These are phyloP conservation scores for Caenorhabditis sp. DNA, from an alignment of 2,888 invertebrate genomes.

Conservation along the genomic window DNA sequence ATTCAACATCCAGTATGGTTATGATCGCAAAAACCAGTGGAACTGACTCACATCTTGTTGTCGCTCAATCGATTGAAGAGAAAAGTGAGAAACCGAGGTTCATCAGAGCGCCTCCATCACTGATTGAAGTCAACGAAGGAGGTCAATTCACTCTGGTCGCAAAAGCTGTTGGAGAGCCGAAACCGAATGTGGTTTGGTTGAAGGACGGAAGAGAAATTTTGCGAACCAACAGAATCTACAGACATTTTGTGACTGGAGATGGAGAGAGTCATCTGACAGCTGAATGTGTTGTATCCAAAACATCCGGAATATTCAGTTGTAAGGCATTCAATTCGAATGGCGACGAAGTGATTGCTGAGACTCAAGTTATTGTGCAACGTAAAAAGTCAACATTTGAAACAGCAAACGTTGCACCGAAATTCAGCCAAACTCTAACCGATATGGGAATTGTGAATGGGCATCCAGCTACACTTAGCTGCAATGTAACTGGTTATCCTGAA, in stretches of 20 bases:
- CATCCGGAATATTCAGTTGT: conserved; percentile 73
- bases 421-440: conserved; percentile 51
- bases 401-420: conserved; percentile 48
- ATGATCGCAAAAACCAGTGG: conserved; percentile 59
- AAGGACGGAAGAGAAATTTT: conserved; percentile 63
- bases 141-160: conserved; percentile 55
- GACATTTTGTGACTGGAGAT: conserved; percentile 54
- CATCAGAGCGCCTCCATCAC: conserved; percentile 55
- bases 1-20: conserved; percentile 57
- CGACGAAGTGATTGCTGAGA: conserved; percentile 43
- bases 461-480: conserved; percentile 56
- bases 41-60: conserved; percentile 61
- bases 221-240: conserved; percentile 52
- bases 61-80: conserved; percentile 50
- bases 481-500: conserved; percentile 53
- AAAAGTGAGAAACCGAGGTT: conserved; percentile 50
- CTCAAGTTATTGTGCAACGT: conserved; percentile 50
- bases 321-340: conserved; percentile 72
- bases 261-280: conserved; percentile 59
- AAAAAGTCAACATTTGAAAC: conserved; percentile 23
- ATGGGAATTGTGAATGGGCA: conserved; percentile 58
- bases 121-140: conserved; percentile 59
- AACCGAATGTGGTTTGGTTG: conserved; percentile 62
- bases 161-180: conserved; percentile 58
- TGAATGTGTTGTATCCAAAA: conserved; percentile 60